Evolutionary conservation across 2,888 invertebrate genomes (phyloP).

Genomic region (Phytoseiulus persimilis): DNA sequence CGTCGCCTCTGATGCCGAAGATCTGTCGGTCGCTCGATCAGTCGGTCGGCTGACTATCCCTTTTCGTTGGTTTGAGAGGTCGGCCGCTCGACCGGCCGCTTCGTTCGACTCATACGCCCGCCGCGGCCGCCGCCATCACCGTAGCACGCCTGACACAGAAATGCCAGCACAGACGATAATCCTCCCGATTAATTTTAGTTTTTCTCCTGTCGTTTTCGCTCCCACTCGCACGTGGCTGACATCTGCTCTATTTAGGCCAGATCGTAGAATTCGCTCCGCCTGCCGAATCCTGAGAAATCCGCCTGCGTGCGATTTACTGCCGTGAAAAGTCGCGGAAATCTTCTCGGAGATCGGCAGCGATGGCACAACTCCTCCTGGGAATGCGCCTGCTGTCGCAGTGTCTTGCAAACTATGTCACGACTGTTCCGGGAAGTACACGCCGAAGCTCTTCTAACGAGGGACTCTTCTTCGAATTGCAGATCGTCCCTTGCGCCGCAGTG

Average conservation of each 20-base stretch:
- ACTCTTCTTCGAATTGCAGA: not conserved
- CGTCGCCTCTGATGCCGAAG: not conserved
- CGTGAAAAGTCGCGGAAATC: too few species aligned
- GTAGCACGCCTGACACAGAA: not conserved
- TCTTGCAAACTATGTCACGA: too few species aligned
- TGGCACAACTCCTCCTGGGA: too few species aligned
- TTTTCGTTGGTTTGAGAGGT: not conserved
- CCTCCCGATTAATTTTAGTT: not conserved
- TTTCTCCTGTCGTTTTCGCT: not conserved
- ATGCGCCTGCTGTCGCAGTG: too few species aligned
- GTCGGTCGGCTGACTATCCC: not conserved
- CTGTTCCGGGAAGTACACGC: too few species aligned
- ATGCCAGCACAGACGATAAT: not conserved
- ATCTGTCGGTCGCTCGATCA: not conserved
- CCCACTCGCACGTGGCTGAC: not conserved
- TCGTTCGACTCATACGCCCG: not conserved
- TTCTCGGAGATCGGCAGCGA: too few species aligned
- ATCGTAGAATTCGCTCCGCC: not conserved
- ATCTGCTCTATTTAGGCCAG: not conserved
- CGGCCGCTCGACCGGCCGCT: not conserved
- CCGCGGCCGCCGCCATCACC: not conserved
- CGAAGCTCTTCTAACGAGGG: too few species aligned
- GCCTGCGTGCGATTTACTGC: not conserved
- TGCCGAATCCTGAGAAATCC: not conserved
- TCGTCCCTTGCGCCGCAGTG: slow-evolving; percentile 22